phyloP scores from a whole-genome alignment of 2,888 invertebrate species.

The Eupithecia subfuscata region DNA sequence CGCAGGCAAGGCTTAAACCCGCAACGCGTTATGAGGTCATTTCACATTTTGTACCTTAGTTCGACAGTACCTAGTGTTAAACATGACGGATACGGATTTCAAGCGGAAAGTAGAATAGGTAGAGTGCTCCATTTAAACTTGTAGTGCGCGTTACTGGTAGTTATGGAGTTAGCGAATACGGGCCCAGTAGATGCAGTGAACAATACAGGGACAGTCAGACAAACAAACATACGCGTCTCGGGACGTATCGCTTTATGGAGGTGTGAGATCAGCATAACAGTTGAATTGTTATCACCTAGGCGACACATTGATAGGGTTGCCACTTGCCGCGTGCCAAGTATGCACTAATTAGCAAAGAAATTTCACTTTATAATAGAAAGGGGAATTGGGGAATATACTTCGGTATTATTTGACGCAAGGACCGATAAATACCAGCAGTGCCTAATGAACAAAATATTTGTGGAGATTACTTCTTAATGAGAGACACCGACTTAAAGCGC shows the following conservation, averaged over 20 bases:
- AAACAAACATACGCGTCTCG: constrained; percentile 47
- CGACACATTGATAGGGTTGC: constrained; percentile 48
- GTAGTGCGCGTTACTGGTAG: neutral
- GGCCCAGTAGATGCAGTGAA: constrained; percentile 31
- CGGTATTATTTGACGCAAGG: neutral
- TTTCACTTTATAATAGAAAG: neutral
- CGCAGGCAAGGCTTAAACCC: neutral
- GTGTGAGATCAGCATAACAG: constrained; percentile 66
- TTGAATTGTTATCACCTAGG: constrained; percentile 71
- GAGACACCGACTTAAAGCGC: neutral
- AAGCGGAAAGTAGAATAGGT: neutral
- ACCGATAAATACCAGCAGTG: neutral
- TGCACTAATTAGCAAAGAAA: constrained; percentile 16
- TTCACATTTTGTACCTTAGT: neutral
- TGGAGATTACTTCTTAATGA: neutral
- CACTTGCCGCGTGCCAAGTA: constrained; percentile 35
- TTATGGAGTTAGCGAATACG: neutral
- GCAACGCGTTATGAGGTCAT: neutral
- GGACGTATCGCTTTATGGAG: constrained; percentile 58
- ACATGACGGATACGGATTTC: neutral
- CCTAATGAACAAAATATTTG: neutral
- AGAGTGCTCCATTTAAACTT: neutral
- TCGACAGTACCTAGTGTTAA: neutral
- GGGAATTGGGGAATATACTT: neutral
- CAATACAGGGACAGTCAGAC: constrained; percentile 40